Evolutionary conservation across 1,140 invertebrate genomes (phyloP), one percentile per base, ranked within the genome.

Genomic region (Trachymyrmex cornetzi): DNA sequence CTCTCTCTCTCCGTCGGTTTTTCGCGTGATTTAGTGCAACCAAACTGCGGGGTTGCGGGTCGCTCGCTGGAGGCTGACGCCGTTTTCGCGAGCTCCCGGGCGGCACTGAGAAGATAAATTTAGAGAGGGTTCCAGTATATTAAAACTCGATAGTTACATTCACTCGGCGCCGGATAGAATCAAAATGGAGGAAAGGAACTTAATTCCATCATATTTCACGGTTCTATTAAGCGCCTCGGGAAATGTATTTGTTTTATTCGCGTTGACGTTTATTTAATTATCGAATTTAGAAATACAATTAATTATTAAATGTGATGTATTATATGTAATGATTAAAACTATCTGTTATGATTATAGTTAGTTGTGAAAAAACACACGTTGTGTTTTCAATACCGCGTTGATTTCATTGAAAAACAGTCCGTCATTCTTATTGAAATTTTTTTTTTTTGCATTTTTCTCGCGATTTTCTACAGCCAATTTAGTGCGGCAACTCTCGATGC

Each of bases 1-100:
- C 59, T 6, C 79, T 16, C 79, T 19, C 79, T 11, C 69, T 24
- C 72, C 55, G 69, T 48, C 80, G 74, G 44, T 74, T 82, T 59
- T 69, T 74, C 67, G 38, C 67, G 80, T 82, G 80, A 82, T 82
- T 82, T 82, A 82, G 19, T 57, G 80, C 80, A 30, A 84, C 57
- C 38, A 57, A 59, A 48, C 30, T 72, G 66, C 30, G 12, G 22
- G 34, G 24, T 19, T 66, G 48, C 30, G 30, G 27, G 77, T 24
- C 50, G 44, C 72, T n/a, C 24, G 50, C 53, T n/a, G 34, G 67
- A 82, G 67, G 30, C 64, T 69, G 77, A 24, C 11, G 64, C 50
- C 24, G 34, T 74, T 82, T 50, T 82, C 77, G 64, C 64, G 64
- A n/a, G 55, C 5, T 48, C 69, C 79, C 69, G 72, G 38, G 27